These are phyloP conservation scores for Odontothrips loti DNA, from an alignment of 2,888 invertebrate genomes.

Conservation along the genomic window DNA sequence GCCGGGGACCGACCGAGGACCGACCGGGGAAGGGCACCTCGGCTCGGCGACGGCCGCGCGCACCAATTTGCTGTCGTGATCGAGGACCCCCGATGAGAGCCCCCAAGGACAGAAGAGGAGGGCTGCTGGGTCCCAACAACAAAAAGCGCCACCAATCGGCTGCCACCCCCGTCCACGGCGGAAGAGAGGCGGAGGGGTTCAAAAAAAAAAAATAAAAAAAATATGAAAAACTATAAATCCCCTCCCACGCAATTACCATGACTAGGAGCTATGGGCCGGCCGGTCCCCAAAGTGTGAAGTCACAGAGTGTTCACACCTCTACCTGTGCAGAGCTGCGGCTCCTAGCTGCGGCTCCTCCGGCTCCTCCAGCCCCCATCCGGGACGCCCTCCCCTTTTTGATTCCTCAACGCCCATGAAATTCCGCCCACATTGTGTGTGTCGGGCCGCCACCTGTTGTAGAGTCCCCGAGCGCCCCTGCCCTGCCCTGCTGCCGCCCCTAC, in stretches of 20 bases:
- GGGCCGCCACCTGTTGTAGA: slow-evolving; percentile 2
- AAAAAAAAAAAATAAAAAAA: neutral
- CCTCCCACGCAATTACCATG: slow-evolving; percentile 17
- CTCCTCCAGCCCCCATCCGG: too few species aligned
- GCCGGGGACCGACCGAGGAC: neutral
- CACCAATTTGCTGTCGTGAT: neutral
- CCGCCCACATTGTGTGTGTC: neutral
- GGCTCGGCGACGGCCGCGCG: neutral
- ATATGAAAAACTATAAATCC: neutral
- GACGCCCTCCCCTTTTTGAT: neutral
- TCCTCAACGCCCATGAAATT: slow-evolving; percentile 17
- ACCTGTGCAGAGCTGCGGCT: neutral
- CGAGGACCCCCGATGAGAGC: neutral
- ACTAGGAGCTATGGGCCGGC: neutral
- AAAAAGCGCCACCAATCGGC: slow-evolving; percentile 2
- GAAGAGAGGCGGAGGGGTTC: too few species aligned
- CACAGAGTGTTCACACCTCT: slow-evolving; percentile 18
- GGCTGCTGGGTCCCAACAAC: neutral
- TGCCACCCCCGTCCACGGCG: neutral
- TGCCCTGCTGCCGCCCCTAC: too few species aligned
- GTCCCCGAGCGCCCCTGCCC: too few species aligned
- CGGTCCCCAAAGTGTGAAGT: slow-evolving; percentile 21
- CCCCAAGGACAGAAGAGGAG: neutral
- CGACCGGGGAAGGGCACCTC: neutral
- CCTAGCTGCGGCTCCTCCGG: too few species aligned